phyloP scores from a whole-genome alignment of 53 echinoderm and acorn worm genomes.

The Holothuria scabra region DNA sequence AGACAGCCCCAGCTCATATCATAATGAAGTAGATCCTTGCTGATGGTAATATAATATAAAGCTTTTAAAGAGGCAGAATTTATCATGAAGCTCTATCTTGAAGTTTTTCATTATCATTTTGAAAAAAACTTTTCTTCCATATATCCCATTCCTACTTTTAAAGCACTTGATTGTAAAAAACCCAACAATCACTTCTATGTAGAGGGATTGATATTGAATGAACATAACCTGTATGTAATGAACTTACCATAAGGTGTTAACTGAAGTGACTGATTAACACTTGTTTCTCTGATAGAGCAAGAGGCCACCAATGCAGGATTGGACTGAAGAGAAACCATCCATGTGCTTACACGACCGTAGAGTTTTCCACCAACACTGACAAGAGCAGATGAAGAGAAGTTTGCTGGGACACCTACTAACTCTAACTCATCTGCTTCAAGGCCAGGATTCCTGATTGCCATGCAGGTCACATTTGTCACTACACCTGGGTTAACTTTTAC shows the following conservation, averaged over 20 bases:
- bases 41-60: too few relatives aligned
- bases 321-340: neutral
- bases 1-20: too few relatives aligned
- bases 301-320: neutral
- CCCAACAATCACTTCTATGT: too few relatives aligned
- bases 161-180: too few relatives aligned
- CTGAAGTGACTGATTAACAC: neutral
- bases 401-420: neutral
- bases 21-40: too few relatives aligned
- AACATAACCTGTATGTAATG: too few relatives aligned
- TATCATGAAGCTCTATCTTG: too few relatives aligned
- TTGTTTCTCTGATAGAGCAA: neutral
- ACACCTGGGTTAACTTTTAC: slow-evolving; percentile 5
- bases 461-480: neutral
- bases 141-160: too few relatives aligned
- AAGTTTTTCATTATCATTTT: too few relatives aligned
- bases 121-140: too few relatives aligned
- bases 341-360: neutral
- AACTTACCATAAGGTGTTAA: slow-evolving; percentile 12
- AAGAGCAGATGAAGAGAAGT: neutral
- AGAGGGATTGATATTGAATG: too few relatives aligned
- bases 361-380: neutral
- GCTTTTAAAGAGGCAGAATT: too few relatives aligned
- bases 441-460: slow-evolving; percentile 10
- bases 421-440: neutral